Percentiles rank a stretch among this genome's conserved stretches.
Conservation (phyloP, 2,888 invertebrate species). For the Euphydryas editha region DNA sequence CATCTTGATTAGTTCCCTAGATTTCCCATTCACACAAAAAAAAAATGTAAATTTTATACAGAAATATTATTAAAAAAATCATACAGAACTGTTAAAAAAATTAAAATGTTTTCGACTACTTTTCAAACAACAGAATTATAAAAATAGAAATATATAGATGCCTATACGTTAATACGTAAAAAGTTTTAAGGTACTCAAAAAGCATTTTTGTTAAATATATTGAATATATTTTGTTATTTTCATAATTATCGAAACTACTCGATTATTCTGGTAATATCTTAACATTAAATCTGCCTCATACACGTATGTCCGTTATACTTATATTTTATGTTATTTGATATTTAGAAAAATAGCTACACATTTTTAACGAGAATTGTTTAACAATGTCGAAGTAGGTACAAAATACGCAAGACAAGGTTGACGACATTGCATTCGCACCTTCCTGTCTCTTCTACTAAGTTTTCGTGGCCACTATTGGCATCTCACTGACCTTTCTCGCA, state of each 20-base stretch:
- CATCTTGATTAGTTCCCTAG: neutral
- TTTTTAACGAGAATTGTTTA: constrained; percentile 12
- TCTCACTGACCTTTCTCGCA: constrained; percentile 33
- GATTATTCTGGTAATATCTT: neutral
- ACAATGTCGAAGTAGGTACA: constrained; percentile 8
- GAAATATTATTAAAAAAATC: neutral
- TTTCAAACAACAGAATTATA: no score
- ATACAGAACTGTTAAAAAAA: no score
- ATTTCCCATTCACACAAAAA: neutral
- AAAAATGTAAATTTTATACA: neutral
- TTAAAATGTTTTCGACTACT: no score
- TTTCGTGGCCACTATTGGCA: constrained; percentile 30
- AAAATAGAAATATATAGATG: no score
- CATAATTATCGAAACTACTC: no score
- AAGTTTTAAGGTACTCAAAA: no score
- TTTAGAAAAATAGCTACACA: constrained; percentile 4
- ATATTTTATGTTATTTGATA: neutral
- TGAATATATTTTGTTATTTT: no score
- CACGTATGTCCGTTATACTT: no score
- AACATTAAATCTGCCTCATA: no score
- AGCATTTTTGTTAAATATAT: no score
- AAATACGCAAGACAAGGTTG: constrained; percentile 53
- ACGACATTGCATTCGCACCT: constrained; percentile 49
- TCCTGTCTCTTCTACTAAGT: constrained; percentile 36
- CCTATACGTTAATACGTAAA: no score